Percentiles rank a stretch among this genome's conserved stretches.
phyloP scores from a whole-genome alignment of 2,797 vertebrate genomes.

The Odontamblyopus lacepedii region DNA sequence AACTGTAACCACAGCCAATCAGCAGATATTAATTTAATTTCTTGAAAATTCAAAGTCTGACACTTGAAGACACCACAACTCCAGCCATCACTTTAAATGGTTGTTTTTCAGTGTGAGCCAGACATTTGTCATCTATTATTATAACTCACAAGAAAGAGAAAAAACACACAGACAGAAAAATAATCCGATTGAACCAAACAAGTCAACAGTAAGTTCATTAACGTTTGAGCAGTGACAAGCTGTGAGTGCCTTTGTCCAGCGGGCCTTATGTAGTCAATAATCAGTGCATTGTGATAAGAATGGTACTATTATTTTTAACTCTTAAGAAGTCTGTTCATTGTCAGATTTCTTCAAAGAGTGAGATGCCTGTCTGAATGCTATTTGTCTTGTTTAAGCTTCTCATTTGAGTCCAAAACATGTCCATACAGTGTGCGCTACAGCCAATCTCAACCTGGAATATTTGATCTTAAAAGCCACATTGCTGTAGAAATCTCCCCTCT shows the following conservation, averaged over 20 bases:
- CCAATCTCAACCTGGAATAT: conserved; percentile 66
- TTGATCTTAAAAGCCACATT: conserved; percentile 74
- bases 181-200: conserved; percentile 44
- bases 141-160: conserved; percentile 17
- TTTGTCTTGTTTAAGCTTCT: conserved; percentile 58
- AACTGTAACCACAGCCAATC: neutral
- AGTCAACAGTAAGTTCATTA: conserved; percentile 60
- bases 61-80: conserved; percentile 34
- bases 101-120: conserved; percentile 41
- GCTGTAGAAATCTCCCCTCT: conserved; percentile 58
- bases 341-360: conserved; percentile 71
- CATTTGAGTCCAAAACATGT: conserved; percentile 60
- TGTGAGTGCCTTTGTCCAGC: conserved; percentile 47
- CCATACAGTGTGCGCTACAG: conserved; percentile 52
- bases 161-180: conserved; percentile 43
- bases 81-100: conserved; percentile 32
- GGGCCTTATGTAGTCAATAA: conserved; percentile 73
- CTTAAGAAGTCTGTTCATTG: conserved; percentile 70
- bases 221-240: conserved; percentile 66
- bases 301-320: conserved; percentile 71
- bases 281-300: conserved; percentile 62
- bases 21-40: conserved; percentile 3
- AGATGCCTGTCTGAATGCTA: conserved; percentile 50
- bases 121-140: conserved; percentile 52
- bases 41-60: conserved; percentile 24